A percentile compares a stretch with the other conserved stretches of the same genome.
Evolutionary conservation across 2,113 vertebrate genomes (phyloP).

Genomic region (Pituophis catenifer): DNA sequence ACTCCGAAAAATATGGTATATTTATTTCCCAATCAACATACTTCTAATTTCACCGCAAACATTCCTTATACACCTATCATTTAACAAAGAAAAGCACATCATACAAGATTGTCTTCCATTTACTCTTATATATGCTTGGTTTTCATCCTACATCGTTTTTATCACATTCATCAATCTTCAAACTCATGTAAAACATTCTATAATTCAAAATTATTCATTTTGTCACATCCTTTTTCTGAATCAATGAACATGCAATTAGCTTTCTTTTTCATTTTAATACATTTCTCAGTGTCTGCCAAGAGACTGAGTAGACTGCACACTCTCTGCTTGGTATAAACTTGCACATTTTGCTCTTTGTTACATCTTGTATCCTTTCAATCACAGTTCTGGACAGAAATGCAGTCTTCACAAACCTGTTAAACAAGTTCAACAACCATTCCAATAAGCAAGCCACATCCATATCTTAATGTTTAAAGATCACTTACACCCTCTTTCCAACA

Average conservation of each 20-base stretch:
- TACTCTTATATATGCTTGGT: too few relatives aligned
- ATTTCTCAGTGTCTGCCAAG: neutral
- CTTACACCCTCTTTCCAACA: neutral
- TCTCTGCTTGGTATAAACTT: neutral
- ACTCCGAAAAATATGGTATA: neutral
- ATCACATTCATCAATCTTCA: neutral
- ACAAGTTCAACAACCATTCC: neutral
- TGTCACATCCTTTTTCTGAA: neutral
- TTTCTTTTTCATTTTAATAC: neutral
- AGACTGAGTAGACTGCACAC: neutral
- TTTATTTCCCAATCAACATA: neutral
- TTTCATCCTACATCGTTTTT: neutral
- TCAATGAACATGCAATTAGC: neutral
- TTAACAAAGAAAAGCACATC: neutral
- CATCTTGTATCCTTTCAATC: neutral
- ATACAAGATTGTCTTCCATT: neutral
- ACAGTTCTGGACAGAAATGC: neutral
- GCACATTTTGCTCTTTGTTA: neutral
- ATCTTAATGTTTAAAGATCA: neutral
- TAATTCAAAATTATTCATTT: neutral
- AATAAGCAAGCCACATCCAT: neutral
- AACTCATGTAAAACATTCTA: neutral
- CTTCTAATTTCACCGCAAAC: neutral
- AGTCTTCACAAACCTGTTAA: neutral
- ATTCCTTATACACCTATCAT: neutral